phyloP scores from a whole-genome alignment of 2,888 invertebrate species.

The Scrobipalpa atriplicella region DNA sequence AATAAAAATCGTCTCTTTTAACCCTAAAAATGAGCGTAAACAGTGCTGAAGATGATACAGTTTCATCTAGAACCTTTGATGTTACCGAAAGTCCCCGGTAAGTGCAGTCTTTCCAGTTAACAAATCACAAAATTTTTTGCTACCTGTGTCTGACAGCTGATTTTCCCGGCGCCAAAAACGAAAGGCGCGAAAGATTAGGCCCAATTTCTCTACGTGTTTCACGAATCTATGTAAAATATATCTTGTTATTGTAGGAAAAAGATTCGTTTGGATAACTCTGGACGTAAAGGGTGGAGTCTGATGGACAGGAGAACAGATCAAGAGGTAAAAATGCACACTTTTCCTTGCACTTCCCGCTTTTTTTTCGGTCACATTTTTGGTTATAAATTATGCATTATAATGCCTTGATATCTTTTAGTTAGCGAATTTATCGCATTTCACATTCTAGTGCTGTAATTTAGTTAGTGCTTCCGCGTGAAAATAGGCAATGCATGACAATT shows the following conservation, averaged over 20 bases:
- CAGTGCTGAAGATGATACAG: conserved; percentile 52
- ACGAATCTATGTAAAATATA: conserved; percentile 32
- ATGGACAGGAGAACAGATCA: conserved; percentile 72
- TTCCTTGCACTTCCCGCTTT: conserved; percentile 55
- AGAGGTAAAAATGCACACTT: conserved; percentile 54
- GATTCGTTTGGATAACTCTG: conserved; percentile 56
- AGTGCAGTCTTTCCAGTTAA: conserved; percentile 40
- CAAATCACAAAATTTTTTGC: conserved; percentile 39
- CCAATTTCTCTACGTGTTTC: conserved; percentile 35
- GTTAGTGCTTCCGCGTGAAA: too few relatives aligned
- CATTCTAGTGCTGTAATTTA: too few relatives aligned
- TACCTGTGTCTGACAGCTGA: conserved; percentile 71
- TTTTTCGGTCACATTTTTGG: conserved; percentile 54
- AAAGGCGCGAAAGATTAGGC: conserved; percentile 66
- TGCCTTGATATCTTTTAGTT: not conserved
- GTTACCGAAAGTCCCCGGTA: conserved; percentile 66
- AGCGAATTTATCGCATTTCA: not conserved
- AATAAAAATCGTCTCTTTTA: conserved; percentile 34
- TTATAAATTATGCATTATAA: conserved; percentile 39
- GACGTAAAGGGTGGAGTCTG: conserved; percentile 74
- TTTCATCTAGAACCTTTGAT: conserved; percentile 47
- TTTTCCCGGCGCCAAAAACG: conserved; percentile 72
- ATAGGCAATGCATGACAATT: too few relatives aligned
- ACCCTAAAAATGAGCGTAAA: conserved; percentile 55
- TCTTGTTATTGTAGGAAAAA: conserved; percentile 64